phyloP scores from a whole-genome alignment of 2,888 invertebrate genomes.

The Polydesmus complanatus region DNA sequence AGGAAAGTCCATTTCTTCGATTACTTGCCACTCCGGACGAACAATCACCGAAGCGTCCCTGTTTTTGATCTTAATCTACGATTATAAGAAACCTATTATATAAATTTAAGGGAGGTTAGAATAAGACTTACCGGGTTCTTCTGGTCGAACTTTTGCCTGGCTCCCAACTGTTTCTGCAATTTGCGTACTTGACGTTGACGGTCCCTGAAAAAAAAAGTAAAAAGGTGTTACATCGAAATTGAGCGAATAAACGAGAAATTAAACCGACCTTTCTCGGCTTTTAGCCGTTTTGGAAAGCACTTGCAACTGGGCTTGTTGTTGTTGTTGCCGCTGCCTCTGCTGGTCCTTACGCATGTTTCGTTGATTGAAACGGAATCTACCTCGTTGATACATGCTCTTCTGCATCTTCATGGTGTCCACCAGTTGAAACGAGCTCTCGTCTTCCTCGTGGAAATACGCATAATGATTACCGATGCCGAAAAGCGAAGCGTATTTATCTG shows the following conservation, averaged over 20 bases:
- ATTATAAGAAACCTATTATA: not conserved
- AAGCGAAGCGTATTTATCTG: conserved; percentile 79
- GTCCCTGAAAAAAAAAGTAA: conserved; percentile 29
- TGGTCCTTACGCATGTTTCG: conserved; percentile 48
- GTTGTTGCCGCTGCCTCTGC: conserved; percentile 32
- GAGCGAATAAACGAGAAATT: conserved; percentile 11
- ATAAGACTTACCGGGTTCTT: conserved; percentile 27
- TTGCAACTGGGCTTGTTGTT: conserved; percentile 50
- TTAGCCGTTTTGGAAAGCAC: conserved; percentile 67
- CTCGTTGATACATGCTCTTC: conserved; percentile 84
- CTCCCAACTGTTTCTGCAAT: conserved; percentile 62
- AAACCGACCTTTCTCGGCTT: conserved; percentile 43
- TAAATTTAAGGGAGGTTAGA: conserved; percentile 11
- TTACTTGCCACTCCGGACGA: conserved; percentile 86
- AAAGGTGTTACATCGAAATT: too few relatives aligned
- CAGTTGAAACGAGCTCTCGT: conserved; percentile 94
- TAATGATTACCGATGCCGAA: conserved; percentile 86
- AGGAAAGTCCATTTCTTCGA: conserved; percentile 97
- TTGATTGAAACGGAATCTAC: conserved; percentile 42
- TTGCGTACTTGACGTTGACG: conserved; percentile 51
- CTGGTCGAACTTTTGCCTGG: conserved; percentile 44
- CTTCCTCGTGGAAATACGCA: conserved; percentile 97
- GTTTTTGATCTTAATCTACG: conserved; percentile 65
- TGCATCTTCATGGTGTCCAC: conserved; percentile 85
- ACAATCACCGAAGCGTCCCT: conserved; percentile 94